phyloP scores from a whole-genome alignment of 2,113 vertebrate species.

The Hippocampus zosterae region DNA sequence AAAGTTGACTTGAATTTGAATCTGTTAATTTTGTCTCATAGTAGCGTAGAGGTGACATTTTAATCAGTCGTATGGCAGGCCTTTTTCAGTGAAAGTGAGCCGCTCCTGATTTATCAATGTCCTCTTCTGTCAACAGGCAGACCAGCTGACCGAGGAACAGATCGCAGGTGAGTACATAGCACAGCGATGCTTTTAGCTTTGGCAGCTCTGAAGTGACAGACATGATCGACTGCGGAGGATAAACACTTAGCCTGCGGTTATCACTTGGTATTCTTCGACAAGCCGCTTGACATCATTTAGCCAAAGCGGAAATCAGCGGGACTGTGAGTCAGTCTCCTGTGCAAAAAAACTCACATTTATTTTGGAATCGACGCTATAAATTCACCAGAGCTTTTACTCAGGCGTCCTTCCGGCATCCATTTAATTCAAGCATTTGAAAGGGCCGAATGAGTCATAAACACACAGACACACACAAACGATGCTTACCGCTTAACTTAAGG shows the following conservation, averaged over 20 bases:
- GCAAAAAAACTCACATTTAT: not conserved
- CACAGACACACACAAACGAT: not conserved
- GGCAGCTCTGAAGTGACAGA: slow-evolving; percentile 4
- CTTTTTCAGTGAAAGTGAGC: not conserved
- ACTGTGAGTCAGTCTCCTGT: slow-evolving; percentile 1
- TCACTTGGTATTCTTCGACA: slow-evolving; percentile 10
- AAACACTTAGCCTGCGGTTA: slow-evolving; percentile 1
- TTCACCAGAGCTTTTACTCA: slow-evolving; percentile 3
- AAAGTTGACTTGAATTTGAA: no score
- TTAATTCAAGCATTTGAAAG: not conserved
- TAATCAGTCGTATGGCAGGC: not conserved
- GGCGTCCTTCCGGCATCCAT: not conserved
- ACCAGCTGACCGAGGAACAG: slow-evolving; percentile 89
- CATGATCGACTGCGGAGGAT: slow-evolving; percentile 1
- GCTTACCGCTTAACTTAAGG: not conserved
- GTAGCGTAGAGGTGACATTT: not conserved
- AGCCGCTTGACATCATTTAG: slow-evolving; percentile 14
- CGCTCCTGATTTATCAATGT: slow-evolving; percentile 5
- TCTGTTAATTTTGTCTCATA: not conserved
- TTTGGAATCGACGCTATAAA: not conserved
- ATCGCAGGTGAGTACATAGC: slow-evolving; percentile 79
- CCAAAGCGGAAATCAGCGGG: not conserved
- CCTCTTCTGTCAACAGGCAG: slow-evolving; percentile 72
- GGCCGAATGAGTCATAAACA: slow-evolving; percentile 4
- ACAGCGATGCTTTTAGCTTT: slow-evolving; percentile 21